Base-by-base conservation (phyloP, 2,113 vertebrate genomes). In the Notothenia rossii region DNA sequence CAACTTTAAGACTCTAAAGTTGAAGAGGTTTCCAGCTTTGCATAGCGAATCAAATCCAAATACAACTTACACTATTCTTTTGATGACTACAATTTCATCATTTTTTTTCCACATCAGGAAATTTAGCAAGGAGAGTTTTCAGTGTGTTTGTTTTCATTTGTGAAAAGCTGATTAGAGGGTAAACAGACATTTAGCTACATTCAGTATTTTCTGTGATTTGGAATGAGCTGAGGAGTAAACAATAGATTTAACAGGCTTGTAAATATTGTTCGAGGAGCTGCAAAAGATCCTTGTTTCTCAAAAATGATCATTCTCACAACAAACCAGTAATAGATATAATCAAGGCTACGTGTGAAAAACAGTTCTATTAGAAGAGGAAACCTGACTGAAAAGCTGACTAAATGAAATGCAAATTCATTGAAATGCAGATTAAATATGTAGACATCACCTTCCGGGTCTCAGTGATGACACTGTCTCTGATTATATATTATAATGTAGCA, bases 371-470 rank as follows among this genome's bases (percentile, higher is more conserved):
- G n/a, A 13, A 45, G 60, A 7, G 13, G 63, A 75, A 64, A 51
- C 53, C 46, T 63, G 63, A 54, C 75, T 13, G 60, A 61, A 40
- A 40, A 25, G 6, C 67, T 75, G 46, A 61, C 61, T 66, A 66
- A 51, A 83, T 83, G 1, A 83, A 69, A 69, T 72, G 75, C 62
- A 60, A 65, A 75, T 77, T 60, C 50, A 67, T 53, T 77, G 70
- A 70, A 77, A 73, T 73, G 64, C 51, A 56, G 79, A 82, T 77
- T 70, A 79, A 85, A 83, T 71, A 87, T 67, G 74, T 36, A 66
- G 72, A 72, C 74, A 59, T 79, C 58, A 40, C 43, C 50, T 33
- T 76, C 55, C 79, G 65, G 50, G 55, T 72, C 70, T 72, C 77
- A 71, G 75, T 62, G 20, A 76, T 67, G 58, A 51, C 60, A 61